Conservation (phyloP, 2,888 invertebrate genomes). For the Polymixis lichenea region DNA sequence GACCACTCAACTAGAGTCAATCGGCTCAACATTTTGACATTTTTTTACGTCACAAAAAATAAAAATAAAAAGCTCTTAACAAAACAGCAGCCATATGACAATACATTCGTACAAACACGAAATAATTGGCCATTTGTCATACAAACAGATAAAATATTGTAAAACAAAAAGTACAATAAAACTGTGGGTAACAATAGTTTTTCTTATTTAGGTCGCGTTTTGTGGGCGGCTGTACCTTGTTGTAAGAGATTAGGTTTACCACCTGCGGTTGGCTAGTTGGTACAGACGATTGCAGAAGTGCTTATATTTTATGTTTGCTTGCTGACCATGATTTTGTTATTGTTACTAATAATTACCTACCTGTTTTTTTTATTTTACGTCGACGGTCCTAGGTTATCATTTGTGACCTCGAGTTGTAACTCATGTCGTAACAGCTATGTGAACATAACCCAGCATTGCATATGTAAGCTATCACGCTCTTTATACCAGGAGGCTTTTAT, state of each 20-base stretch:
- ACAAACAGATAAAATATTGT: constrained; percentile 60
- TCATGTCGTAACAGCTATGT: no score
- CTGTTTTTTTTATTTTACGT: no score
- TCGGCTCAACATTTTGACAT: constrained; percentile 1
- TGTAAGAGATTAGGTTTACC: constrained; percentile 54
- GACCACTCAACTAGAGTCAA: constrained; percentile 13
- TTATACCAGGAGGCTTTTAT: no score
- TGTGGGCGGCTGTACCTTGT: constrained; percentile 57
- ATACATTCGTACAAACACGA: constrained; percentile 38
- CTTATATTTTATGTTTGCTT: no score
- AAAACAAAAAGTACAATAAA: constrained; percentile 62
- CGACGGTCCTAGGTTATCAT: no score
- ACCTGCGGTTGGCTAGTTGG: constrained; percentile 50
- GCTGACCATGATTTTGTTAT: no score
- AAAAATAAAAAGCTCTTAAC: constrained; percentile 14
- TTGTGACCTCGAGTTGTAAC: no score
- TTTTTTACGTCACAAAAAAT: neutral
- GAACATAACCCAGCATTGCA: no score
- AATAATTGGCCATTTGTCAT: constrained; percentile 61
- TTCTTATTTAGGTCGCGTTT: constrained; percentile 49
- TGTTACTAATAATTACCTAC: no score
- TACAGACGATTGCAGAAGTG: constrained; percentile 26
- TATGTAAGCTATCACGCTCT: no score
- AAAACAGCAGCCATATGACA: constrained; percentile 37
- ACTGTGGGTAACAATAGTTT: constrained; percentile 55